Conservation (phyloP, 2,113 vertebrate species). For the Pluvialis apricaria region DNA sequence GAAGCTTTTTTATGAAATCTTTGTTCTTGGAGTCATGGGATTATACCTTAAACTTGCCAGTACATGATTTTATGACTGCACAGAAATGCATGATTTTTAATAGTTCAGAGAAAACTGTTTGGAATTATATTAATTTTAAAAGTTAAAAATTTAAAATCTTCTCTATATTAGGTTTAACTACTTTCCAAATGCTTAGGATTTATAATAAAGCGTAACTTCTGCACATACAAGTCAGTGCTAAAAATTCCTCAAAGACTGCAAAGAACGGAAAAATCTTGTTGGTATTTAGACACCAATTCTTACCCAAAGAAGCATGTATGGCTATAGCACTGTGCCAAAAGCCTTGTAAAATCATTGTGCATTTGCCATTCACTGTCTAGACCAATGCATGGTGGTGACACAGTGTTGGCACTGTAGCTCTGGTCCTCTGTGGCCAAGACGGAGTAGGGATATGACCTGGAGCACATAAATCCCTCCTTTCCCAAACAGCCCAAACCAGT, state of each 20-base stretch:
- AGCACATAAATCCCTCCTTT: background rate
- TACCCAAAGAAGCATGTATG: background rate
- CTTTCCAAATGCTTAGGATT: background rate
- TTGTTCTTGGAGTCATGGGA: background rate
- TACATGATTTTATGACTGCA: background rate
- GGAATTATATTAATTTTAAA: background rate
- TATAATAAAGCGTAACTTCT: background rate
- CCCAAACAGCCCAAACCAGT: background rate
- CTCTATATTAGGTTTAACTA: background rate
- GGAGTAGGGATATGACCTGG: background rate
- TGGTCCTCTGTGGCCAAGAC: background rate
- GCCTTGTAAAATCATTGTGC: background rate
- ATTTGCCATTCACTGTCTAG: background rate
- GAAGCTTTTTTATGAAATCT: background rate
- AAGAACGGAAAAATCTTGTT: accelerated
- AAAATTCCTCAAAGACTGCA: background rate
- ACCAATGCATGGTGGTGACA: accelerated
- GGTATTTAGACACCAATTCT: background rate
- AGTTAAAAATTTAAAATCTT: background rate
- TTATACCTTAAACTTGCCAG: background rate
- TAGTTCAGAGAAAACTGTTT: background rate
- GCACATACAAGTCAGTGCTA: background rate
- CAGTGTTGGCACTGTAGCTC: accelerated
- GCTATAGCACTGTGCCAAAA: accelerated
- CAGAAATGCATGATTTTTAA: background rate